Conservation (phyloP, 2,888 invertebrate genomes). For the Caenorhabditis wallacei region DNA sequence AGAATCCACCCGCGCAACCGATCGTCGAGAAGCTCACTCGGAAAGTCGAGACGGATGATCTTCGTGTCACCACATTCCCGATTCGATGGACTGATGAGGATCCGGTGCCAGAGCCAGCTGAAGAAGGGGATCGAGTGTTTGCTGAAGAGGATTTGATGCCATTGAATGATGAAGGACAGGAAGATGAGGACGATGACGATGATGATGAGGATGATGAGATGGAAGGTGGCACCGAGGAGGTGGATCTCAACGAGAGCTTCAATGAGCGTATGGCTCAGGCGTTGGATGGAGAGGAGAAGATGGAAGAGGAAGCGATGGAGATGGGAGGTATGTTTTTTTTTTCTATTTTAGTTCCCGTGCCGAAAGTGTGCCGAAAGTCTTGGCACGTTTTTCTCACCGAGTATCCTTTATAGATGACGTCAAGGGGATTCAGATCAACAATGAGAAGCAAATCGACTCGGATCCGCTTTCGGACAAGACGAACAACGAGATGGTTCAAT, state of each 20-base stretch:
- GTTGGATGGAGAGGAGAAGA: slow-evolving; percentile 3
- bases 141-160: slow-evolving; percentile 73
- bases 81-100: slow-evolving; percentile 85
- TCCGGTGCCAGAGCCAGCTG: slow-evolving; percentile 59
- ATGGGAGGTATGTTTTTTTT: slow-evolving; percentile 51
- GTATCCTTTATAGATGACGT: slow-evolving; percentile 52
- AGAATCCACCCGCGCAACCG: slow-evolving; percentile 95
- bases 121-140: slow-evolving; percentile 57
- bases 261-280: slow-evolving; percentile 47
- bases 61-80: slow-evolving; percentile 85
- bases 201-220: slow-evolving; percentile 66
- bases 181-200: slow-evolving; percentile 64
- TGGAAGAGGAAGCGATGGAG: slow-evolving; percentile 6
- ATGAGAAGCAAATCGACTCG: slow-evolving; percentile 14
- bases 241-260: slow-evolving; percentile 68
- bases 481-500: slow-evolving; percentile 54
- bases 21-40: slow-evolving; percentile 89
- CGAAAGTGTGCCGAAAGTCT: no score
- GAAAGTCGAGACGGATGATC: slow-evolving; percentile 83
- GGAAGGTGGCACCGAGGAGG: slow-evolving; percentile 48
- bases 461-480: slow-evolving; percentile 61
- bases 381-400: neutral
- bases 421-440: slow-evolving; percentile 56
- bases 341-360: no score
- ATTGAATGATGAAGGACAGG: slow-evolving; percentile 64